Evolutionary conservation across 2,888 invertebrate species (phyloP), one percentile per base, ranked within the genome.

Genomic region (Cremastinae sp.): DNA sequence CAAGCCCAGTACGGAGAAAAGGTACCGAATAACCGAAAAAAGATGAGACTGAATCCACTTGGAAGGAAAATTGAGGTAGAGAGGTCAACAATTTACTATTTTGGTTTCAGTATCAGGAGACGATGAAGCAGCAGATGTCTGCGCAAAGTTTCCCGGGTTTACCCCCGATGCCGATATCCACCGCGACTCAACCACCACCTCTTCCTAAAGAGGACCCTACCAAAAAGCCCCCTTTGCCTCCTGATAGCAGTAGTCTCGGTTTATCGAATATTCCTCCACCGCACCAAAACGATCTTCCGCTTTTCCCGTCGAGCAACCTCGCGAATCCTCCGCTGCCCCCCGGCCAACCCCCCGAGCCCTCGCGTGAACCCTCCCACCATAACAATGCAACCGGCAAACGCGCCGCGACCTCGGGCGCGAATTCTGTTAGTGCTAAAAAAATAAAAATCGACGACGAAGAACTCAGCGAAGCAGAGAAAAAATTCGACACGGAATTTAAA

Each of bases 401-500:
- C 53, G 80, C 80, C 81, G 81, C 83, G 22, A 83, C 78, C 78
- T 83, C 80, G 43, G 78, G 78, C 43, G 69, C 83, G 45, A 84
- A 85, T 53, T 76, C 82, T 20, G 85, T 83, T 82, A 88, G 86
- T 87, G 88, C 85, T 68, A 89, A 89, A 79, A 88, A 88, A 80
- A 76, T 82, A 14, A 88, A 86, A 81, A 66, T 84, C 38, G 88
- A 88, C 78, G 87, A 87, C 61, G 89, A 89, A 59, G 87, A 90
- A 64, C 81, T 92, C 45, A 91, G 92, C 0, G 92, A 93, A 81
- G 96, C 96, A 83, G 96, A 97, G 89, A 94, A 94, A 88, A 94
- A 94, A 74, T 98, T 98, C 90, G 96, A 96, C 86, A 93, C 94
- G 77, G 96, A 97, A 89, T 97, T 97, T 88, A 93, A 94, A 84